Evolutionary conservation across 2,797 vertebrate genomes (phyloP), one percentile per base, ranked within the genome.

Genomic region (Tympanoctomys barrerae): DNA sequence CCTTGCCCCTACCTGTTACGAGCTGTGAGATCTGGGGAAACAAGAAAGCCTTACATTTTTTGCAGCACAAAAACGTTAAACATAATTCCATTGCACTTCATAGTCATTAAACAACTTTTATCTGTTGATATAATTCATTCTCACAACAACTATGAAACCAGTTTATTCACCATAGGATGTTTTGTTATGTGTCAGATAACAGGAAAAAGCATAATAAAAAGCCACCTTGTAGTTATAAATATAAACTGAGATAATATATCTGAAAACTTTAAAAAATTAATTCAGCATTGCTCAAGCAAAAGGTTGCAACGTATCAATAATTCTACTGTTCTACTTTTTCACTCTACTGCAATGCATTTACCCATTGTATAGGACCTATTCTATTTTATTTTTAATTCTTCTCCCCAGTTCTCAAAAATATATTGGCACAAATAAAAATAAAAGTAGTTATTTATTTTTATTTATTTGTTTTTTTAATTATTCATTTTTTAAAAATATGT

Each of bases 1-100:
- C 18, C 11, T 57, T 90, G 9, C 82, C 59, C 33, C 31, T 11
- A 87, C 0, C 8, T 0, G 1, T 92, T 73, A 31, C 31, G 54
- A 95, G 21, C 26, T 73, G 1, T 42, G 33, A 59, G 28, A 68
- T 31, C 46, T 16, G 92, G 18, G 4, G 49, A 71, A 68, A 36
- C 49, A 80, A 95, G 64, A 90, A 97, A 90, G 52, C 24, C 49
- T 73, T 21, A 61, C 10, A 82, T 84, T 90, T 39, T 57, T 6
- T 66, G 1, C 0, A 87, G 5, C 16, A 92, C 62, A 86, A 86
- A 91, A 73, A 88, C 90, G 42, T 36, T 88, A 84, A 64, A 71
- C 71, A 66, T 39, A 33, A 78, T 52, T 80, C 79, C 36, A 87
- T n/a, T 84, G 7, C 22, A 75, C 14, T 9, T 94, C 28, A 77